These are phyloP conservation scores for Gorsachius goisagi DNA, from an alignment of 2,113 vertebrate genomes.

Conservation along the genomic window DNA sequence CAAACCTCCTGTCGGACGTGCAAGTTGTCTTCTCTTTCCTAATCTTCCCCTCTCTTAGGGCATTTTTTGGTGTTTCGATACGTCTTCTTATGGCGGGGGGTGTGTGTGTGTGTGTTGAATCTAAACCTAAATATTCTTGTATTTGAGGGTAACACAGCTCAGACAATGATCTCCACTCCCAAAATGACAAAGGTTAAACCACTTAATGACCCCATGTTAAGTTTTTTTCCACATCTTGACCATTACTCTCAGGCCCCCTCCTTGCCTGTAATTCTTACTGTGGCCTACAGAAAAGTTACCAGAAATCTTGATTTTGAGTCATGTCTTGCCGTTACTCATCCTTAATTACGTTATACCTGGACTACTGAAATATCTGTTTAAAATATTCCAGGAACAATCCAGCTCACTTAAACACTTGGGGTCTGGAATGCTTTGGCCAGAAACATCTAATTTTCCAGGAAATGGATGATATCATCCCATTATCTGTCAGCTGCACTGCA, in stretches of 20 bases:
- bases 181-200: background rate
- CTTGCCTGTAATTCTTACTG: background rate
- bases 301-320: background rate
- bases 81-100: background rate
- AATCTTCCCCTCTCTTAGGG: background rate
- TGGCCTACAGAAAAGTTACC: background rate
- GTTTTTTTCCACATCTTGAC: background rate
- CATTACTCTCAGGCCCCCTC: background rate
- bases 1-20: background rate
- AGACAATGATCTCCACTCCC: background rate
- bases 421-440: conserved; percentile 42
- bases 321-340: conserved; percentile 31
- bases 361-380: conserved; percentile 17
- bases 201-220: background rate
- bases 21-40: background rate
- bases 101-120: no score
- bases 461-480: conserved; percentile 53
- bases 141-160: background rate
- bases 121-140: background rate
- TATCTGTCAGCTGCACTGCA: conserved; percentile 44
- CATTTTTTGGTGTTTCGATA: background rate
- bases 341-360: conserved; percentile 27
- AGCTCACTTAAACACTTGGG: background rate
- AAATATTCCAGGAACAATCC: conserved; percentile 16
- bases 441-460: conserved; percentile 53